Percentiles rank a stretch among this genome's conserved stretches.
These are phyloP conservation scores for Cheilosia soror DNA, from an alignment of 2,888 invertebrate species.

Conservation along the genomic window DNA sequence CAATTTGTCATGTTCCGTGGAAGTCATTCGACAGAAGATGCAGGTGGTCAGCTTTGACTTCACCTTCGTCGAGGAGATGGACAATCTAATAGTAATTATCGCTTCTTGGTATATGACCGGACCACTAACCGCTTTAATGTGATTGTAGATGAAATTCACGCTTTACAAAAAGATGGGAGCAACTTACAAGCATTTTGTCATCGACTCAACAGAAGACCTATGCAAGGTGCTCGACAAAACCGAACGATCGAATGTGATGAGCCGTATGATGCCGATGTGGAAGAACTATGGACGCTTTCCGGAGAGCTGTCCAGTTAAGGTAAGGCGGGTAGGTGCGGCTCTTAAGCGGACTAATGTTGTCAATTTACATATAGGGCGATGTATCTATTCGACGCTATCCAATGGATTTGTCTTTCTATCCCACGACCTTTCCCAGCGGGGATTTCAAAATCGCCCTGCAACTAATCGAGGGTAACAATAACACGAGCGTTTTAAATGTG, in stretches of 20 bases:
- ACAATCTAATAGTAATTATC: slow-evolving; percentile 43
- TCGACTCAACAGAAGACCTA: slow-evolving; percentile 60
- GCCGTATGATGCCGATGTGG: slow-evolving; percentile 71
- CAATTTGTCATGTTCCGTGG: slow-evolving; percentile 52
- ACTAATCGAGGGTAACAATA: slow-evolving; percentile 30
- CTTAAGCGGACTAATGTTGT: background rate
- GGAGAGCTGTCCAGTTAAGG: slow-evolving; percentile 48
- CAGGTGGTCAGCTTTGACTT: slow-evolving; percentile 63
- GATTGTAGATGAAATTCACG: slow-evolving; percentile 55
- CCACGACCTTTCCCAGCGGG: slow-evolving; percentile 57
- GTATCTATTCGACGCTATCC: slow-evolving; percentile 60
- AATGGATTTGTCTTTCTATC: slow-evolving; percentile 64
- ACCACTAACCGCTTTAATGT: background rate
- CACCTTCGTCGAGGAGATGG: slow-evolving; percentile 30
- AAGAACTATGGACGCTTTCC: slow-evolving; percentile 63
- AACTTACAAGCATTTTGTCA: slow-evolving; percentile 29
- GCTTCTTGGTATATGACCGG: background rate
- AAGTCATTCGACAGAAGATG: slow-evolving; percentile 60
- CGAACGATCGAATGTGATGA: slow-evolving; percentile 62
- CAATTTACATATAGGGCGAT: slow-evolving; percentile 26
- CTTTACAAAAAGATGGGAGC: slow-evolving; percentile 42
- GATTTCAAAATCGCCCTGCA: slow-evolving; percentile 44
- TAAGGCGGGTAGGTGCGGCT: background rate
- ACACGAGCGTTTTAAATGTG: slow-evolving; percentile 43
- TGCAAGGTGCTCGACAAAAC: slow-evolving; percentile 65